Base-by-base conservation (phyloP, 1,140 invertebrate species). In the Drosophila takahashii region DNA sequence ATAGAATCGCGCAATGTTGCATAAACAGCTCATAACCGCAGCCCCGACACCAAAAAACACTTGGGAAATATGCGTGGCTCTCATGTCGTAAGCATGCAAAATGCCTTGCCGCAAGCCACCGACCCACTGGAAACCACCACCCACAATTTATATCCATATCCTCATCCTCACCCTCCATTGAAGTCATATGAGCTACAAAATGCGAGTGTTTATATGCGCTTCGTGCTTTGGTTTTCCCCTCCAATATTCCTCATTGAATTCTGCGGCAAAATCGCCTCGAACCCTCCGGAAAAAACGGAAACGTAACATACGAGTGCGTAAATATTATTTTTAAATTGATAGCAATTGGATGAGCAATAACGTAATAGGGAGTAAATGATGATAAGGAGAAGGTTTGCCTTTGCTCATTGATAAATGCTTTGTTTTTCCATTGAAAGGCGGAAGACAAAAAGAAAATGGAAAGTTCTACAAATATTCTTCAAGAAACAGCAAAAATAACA, bases 291-390 rank as follows among this genome's bases (percentile, higher is more conserved):
- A 18, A 57, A 58, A 73, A 50, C 32, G 44, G 69, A 61, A 34
- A 41, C 27, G 34, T 32, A 65, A 80, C 37, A 86, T 73, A 75
- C 58, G 75, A 48, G 81, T 87, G 83, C 81, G 78, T 76, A 86
- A 87, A 86, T 87, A 86, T 78, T 81, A 70, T 81, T 87, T 77
- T 79, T 69, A 87, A 86, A 87, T 86, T 86, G 81, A 83, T 81
- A 76, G 65, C 79, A 79, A 83, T 79, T 79, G 60, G 76, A 83
- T 86, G 64, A 78, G 79, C 81, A 87, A 78, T 81, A 87, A 87
- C 58, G 66, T 85, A 85, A 85, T 60, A 78, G 59, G 48, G 67
- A 50, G 75, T 81, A 76, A 77, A 74, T 58, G 81, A 36, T 32
- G 67, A 73, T 65, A 64, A 41, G 50, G 32, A 54, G 16, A 6